A percentile compares a stretch with the other conserved stretches of the same genome.
Evolutionary conservation across 2,888 invertebrate genomes (phyloP).

Genomic region (Acrobasis repandana): DNA sequence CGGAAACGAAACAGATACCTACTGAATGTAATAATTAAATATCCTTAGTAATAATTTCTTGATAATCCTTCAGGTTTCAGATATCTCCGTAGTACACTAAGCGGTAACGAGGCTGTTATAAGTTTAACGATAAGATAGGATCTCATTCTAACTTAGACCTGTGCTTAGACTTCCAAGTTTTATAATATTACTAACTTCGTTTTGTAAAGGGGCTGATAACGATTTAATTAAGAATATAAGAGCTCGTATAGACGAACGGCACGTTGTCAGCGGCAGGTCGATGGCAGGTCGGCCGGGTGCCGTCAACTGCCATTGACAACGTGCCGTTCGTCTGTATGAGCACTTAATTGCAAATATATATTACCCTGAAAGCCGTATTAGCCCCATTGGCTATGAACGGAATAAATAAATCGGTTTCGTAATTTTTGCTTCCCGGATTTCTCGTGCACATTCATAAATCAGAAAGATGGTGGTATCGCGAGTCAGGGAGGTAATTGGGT

Average conservation of each 20-base stretch:
- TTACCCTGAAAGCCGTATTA: conserved; percentile 21
- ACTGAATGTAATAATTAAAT: too few relatives aligned
- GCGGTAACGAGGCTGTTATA: background rate
- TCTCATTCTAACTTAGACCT: background rate
- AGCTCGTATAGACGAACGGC: too few relatives aligned
- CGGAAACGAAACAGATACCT: too few relatives aligned
- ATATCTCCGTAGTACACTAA: background rate
- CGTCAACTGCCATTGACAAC: too few relatives aligned
- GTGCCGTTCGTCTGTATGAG: too few relatives aligned
- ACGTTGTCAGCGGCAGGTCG: too few relatives aligned
- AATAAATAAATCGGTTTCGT: conserved; percentile 31
- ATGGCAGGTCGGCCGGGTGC: too few relatives aligned
- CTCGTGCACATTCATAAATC: conserved; percentile 36
- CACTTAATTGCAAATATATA: background rate
- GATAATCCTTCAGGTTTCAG: too few relatives aligned
- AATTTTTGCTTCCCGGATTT: conserved; percentile 31
- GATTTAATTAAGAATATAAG: conserved; percentile 2
- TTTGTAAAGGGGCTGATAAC: background rate
- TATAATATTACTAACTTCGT: background rate
- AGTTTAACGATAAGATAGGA: background rate
- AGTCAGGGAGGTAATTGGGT: conserved; percentile 31
- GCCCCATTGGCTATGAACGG: conserved; percentile 24
- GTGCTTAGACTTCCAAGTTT: background rate
- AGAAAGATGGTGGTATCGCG: conserved; percentile 29
- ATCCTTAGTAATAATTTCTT: too few relatives aligned